A percentile compares a stretch with the other conserved stretches of the same genome.
Conservation (phyloP, 2,113 vertebrate species). For the Trogon melanurus region DNA sequence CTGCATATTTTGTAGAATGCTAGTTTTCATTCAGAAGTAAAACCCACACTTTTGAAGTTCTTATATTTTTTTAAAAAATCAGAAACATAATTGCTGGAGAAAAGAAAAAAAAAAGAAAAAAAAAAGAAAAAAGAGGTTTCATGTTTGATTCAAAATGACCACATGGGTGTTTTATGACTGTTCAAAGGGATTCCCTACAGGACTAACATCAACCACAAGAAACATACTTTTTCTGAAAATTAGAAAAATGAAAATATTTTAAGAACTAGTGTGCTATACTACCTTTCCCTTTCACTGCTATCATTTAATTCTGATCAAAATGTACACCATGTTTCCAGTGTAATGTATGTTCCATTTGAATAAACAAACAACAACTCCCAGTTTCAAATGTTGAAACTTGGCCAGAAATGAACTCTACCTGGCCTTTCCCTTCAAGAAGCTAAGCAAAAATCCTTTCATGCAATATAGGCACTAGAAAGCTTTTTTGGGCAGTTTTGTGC, state of each 20-base stretch:
- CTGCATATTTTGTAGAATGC: not conserved
- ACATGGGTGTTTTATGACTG: not conserved
- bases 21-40: not conserved
- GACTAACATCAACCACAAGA: not conserved
- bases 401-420: not conserved
- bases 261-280: not conserved
- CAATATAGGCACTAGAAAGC: not conserved
- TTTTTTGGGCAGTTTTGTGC: not conserved
- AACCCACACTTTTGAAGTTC: not conserved
- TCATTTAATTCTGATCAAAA: not conserved
- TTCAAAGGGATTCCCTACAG: not conserved
- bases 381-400: not conserved
- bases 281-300: not conserved
- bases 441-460: not conserved
- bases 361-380: not conserved
- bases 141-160: not conserved
- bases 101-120: not conserved
- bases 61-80: not conserved
- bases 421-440: not conserved
- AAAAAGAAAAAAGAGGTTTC: not conserved
- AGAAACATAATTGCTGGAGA: not conserved
- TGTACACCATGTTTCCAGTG: not conserved
- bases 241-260: not conserved
- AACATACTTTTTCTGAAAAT: not conserved
- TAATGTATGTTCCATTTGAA: not conserved